These are phyloP conservation scores for Phocides pigmalion DNA, from an alignment of 1,140 invertebrate species.

Conservation along the genomic window DNA sequence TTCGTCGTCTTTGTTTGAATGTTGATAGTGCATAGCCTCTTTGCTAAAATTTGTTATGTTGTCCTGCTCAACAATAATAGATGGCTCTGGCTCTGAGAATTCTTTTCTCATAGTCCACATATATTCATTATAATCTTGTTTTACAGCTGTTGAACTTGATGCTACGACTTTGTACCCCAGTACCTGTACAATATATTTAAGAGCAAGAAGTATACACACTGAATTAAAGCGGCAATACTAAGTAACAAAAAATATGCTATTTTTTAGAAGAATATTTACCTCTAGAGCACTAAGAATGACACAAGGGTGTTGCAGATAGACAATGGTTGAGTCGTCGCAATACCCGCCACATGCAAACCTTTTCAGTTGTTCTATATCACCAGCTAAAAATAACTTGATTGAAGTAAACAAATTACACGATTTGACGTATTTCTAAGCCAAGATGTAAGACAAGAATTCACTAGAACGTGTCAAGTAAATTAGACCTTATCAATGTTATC, in stretches of 20 bases:
- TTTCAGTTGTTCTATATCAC: constrained; percentile 91
- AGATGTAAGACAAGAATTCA: no score
- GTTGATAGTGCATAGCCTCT: constrained; percentile 81
- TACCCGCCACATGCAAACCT: constrained; percentile 92
- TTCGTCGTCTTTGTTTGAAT: constrained; percentile 76
- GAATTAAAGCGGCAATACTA: constrained; percentile 22
- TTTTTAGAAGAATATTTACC: constrained; percentile 69
- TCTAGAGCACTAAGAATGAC: constrained; percentile 93
- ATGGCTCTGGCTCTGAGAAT: constrained; percentile 91
- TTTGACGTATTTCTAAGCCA: constrained; percentile 21
- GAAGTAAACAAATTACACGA: no score
- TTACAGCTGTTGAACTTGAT: constrained; percentile 92
- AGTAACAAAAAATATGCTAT: constrained; percentile 11
- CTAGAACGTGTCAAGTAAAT: neutral
- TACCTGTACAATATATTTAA: constrained; percentile 81
- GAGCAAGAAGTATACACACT: constrained; percentile 32
- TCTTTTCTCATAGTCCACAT: constrained; percentile 97
- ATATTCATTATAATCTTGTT: constrained; percentile 94
- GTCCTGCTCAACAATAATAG: constrained; percentile 85
- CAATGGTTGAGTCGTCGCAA: constrained; percentile 91
- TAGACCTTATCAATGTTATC: constrained; percentile 18
- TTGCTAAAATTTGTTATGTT: constrained; percentile 85
- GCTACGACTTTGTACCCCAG: constrained; percentile 94
- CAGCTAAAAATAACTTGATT: constrained; percentile 85
- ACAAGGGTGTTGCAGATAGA: constrained; percentile 93